Percentiles rank a stretch among this genome's conserved stretches.
Conservation (phyloP, 1,140 invertebrate species). For the Zaprionus taronus region DNA sequence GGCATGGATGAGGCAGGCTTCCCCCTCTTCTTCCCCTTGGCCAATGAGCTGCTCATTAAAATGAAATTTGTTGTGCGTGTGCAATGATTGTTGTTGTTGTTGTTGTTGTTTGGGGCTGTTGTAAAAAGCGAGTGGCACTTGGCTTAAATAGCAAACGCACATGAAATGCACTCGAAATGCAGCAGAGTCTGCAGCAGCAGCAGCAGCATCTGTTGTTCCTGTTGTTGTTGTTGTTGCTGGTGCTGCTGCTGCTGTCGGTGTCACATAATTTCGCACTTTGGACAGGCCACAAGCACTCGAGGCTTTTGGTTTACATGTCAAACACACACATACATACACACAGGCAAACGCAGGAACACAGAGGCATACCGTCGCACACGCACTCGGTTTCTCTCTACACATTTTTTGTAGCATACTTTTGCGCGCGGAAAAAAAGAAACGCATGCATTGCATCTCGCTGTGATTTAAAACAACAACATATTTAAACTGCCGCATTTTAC, state of each 20-base stretch:
- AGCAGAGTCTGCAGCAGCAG: conserved; percentile 27
- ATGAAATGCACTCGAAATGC: conserved; percentile 43
- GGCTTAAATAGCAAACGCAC: conserved; percentile 57
- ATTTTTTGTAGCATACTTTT: conserved; percentile 47
- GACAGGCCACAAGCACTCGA: conserved; percentile 54
- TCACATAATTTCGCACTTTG: conserved; percentile 62
- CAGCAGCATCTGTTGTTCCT: not conserved
- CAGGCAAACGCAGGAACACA: not conserved
- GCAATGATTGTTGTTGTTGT: conserved; percentile 26
- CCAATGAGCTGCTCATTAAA: conserved; percentile 65
- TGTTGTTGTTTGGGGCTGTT: conserved; percentile 31
- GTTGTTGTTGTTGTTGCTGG: not conserved
- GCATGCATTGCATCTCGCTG: not conserved
- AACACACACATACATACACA: conserved; percentile 31
- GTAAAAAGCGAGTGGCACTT: conserved; percentile 53
- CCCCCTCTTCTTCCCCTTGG: not conserved
- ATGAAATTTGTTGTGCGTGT: conserved; percentile 64
- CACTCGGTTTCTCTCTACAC: not conserved
- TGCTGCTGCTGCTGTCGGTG: conserved; percentile 48
- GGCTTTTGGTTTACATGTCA: conserved; percentile 55
- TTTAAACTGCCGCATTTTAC: not conserved
- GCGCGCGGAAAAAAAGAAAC: conserved; percentile 13
- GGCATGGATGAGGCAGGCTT: not conserved
- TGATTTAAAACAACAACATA: conserved; percentile 29
- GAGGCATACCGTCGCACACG: not conserved